These are phyloP conservation scores for Nephrotoma appendiculata DNA, from an alignment of 2,888 invertebrate genomes.

Conservation along the genomic window DNA sequence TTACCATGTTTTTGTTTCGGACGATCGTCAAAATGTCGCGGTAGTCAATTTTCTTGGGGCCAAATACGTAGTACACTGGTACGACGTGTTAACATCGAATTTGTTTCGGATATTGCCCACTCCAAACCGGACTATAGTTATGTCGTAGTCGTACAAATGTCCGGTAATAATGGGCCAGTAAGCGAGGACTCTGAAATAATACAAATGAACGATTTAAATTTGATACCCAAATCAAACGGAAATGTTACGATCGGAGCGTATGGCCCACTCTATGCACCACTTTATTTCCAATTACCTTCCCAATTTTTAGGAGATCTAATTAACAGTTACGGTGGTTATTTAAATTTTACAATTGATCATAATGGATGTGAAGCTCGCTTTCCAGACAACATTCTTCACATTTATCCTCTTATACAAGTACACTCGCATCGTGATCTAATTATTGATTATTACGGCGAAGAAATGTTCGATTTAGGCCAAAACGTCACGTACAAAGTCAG, in stretches of 20 bases:
- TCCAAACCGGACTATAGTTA: constrained; percentile 27
- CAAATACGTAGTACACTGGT: constrained; percentile 51
- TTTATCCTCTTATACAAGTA: constrained; percentile 69
- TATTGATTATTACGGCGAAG: constrained; percentile 55
- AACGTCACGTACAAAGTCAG: constrained; percentile 41
- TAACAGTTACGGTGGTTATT: constrained; percentile 78
- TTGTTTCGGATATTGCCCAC: constrained; percentile 18
- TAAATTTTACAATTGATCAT: constrained; percentile 62
- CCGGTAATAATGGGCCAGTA: constrained; percentile 22
- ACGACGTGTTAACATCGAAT: constrained; percentile 34
- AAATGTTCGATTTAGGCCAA: constrained; percentile 28
- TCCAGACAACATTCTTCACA: constrained; percentile 38
- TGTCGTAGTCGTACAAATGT: constrained; percentile 29
- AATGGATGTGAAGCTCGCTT: constrained; percentile 43
- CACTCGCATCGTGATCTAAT: constrained; percentile 59
- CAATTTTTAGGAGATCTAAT: constrained; percentile 77
- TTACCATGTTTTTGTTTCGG: constrained; percentile 95
- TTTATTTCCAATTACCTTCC: constrained; percentile 46
- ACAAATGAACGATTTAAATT: constrained; percentile 41
- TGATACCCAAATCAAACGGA: constrained; percentile 43
- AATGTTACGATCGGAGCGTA: constrained; percentile 32
- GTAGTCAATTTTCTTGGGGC: constrained; percentile 71
- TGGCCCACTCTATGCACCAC: constrained; percentile 25
- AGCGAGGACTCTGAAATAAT: constrained; percentile 35
- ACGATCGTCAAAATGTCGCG: constrained; percentile 61